Base-by-base conservation (phyloP, 2,113 vertebrate species). In the Calonectris borealis region DNA sequence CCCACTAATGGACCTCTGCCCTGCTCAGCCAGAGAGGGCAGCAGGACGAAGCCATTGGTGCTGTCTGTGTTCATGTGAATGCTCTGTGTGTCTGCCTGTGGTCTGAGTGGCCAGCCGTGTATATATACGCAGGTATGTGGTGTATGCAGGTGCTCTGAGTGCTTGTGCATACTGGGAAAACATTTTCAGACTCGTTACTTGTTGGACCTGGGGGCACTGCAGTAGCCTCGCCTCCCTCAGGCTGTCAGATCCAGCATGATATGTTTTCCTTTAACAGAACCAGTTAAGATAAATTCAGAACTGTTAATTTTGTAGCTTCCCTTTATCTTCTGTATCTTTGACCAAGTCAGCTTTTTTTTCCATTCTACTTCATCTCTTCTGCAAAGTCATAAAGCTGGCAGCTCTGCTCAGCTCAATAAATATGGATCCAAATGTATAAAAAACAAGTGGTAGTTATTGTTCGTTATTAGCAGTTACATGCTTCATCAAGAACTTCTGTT, bases 321-420 rank as follows among this genome's bases (percentile, higher is more conserved):
- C 14, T 89, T 83, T 61, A 55, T 26, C 16, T 65, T 71, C 31
- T 40, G 5, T 26, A 69, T 49, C 34, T 85, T 71, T 82, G 46
- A 83, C 31, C 40, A 61, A 83, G 5, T 54, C 29, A 82, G 22
- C 13, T 42, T 58, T 76, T 73, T 72, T 27, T 58, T 52, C 24
- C 8, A 2, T 92, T 71, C 58, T 60, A 55, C 42, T 87, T 90
- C 38, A 81, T 66, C 36, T 42, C 36, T 81, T 94, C 83, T 44
- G 69, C 51, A 75, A 95, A 82, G 38, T 69, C 61, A 51, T 54
- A 91, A 93, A 78, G 55, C 32, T 78, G 49, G 26, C 24, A 57
- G 34, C 19, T 91, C 65, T 73, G 36, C 52, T 88, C 16, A 82
- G 58, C 77, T 91, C 91, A 94, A 81, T 94, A 95, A 87, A 90